Base-by-base conservation (phyloP, 1,140 invertebrate genomes). In the Sminthurides bifidus region DNA sequence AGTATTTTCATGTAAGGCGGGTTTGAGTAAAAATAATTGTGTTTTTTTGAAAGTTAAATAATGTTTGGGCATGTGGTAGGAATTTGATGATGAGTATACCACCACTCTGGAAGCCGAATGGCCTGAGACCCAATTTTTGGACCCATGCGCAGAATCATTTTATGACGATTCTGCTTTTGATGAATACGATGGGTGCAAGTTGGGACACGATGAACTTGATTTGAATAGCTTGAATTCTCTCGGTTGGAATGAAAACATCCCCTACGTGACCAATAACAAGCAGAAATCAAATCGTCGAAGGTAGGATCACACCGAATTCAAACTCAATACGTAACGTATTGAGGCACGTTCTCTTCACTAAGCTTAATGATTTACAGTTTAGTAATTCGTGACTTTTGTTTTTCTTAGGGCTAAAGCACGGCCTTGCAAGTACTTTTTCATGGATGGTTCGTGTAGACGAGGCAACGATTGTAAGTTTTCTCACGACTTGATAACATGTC, bases 391-490 rank as follows among this genome's bases (percentile, higher is more conserved):
- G 3, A 17, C 15, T 30, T 8, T 51, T 43, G 4, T 50, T 50
- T 5, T 50, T 43, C 1, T 50, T 23, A 61, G 55, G 45, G 44
- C 55, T 50, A 61, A 50, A 38, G 41, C 45, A 29, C 37, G 55
- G 38, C 59, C 59, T 19, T 61, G 59, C 40, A 61, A 61, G 49
- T 61, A 61, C 40, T 61, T 49, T 33, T 61, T 61, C 27, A 21
- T 61, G 26, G 59, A 61, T 30, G 59, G 59, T 10, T 54, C 51
- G 10, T 61, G 60, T 43, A 27, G 53, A 21, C 60, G 60, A 15
- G 60, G 60, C 30, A 52, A 51, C 26, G 56, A 61, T 17, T 61
- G 60, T 49, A 61, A 61, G 37, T 61, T 61, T 41, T 61, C 60
- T 31, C 60, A 61, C 33, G 56, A 61, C 31, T 51, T 57, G 19